Evolutionary conservation across 35 echinoderm and acorn worm species (phyloP), one percentile per base, ranked within the genome.

Genomic region (Apostichopus californicus): DNA sequence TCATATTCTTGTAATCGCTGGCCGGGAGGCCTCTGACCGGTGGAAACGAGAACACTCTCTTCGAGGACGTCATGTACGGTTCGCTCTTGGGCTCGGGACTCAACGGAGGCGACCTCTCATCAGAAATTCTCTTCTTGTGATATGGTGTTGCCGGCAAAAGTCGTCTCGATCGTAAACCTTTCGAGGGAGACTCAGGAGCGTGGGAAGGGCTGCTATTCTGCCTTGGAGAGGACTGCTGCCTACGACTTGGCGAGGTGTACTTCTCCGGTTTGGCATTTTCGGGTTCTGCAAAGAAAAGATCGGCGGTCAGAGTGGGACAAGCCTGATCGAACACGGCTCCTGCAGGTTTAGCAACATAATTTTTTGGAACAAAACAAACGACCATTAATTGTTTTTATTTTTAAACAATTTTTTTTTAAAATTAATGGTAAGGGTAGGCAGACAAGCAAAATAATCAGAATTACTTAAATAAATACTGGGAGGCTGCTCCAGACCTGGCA

Each of bases 81-180:
- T 89, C 86, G 21, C 86, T 89, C 34, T 89, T 89, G 21, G 86
- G 86, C 8, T 89, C 86, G 18, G 86, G 86, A 66, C 86, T 89
- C 8, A 66, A 57, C 23, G 86, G 86, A 9, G 86, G 86, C 1
- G 83, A 58, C 53, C 24, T 87, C 17, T 66, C 11, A 1, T 15
- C 63, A 5, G 8, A 23, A 2, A 53, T 24, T 28, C 72, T 89
- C 22, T 57, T 82, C 46, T 57, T 82, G 46, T n/a, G 8, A 52
- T 17, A 24, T 9, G 86, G 86, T n/a, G 68, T 73, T 0, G 86
- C n/a, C 1, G 86, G 86, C 9, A 89, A 66, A 55, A 89, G 86
- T 15, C 86, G 5, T 54, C 25, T 89, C 18, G 63, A 60, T 54
- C 86, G 26, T 53, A 15, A 53, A 5, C 18, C 21, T 89, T 89